Percentiles rank a stretch among this genome's conserved stretches.
These are phyloP conservation scores for Psylliodes chrysocephalus DNA, from an alignment of 2,888 invertebrate species.

Conservation along the genomic window DNA sequence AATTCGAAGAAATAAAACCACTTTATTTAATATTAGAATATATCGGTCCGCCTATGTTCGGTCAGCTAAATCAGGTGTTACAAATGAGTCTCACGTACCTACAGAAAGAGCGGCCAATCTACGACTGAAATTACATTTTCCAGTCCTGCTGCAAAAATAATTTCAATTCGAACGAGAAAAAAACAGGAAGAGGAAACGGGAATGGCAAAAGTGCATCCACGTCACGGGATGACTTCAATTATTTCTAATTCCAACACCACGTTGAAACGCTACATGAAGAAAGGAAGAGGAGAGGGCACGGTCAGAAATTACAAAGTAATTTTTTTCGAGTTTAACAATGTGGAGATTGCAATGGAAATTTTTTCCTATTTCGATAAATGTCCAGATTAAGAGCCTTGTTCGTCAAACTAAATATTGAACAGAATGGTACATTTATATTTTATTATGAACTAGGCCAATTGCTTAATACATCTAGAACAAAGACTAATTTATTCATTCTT, in stretches of 20 bases:
- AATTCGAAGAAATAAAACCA: no score
- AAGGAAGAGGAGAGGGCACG: background rate
- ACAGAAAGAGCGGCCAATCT: slow-evolving; percentile 42
- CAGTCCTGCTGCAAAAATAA: slow-evolving; percentile 42
- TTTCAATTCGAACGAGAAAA: slow-evolving; percentile 37
- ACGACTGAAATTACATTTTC: slow-evolving; percentile 44
- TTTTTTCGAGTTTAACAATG: slow-evolving; percentile 2
- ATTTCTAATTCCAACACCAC: slow-evolving; percentile 21
- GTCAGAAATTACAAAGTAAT: background rate
- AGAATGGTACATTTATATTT: no score
- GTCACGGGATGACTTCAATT: slow-evolving; percentile 31
- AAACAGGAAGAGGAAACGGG: background rate
- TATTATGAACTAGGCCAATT: no score
- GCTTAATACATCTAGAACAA: no score
- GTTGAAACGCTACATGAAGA: background rate
- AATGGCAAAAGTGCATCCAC: slow-evolving; percentile 17
- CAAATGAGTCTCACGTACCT: slow-evolving; percentile 47
- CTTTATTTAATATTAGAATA: background rate
- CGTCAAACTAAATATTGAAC: no score
- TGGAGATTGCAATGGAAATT: background rate
- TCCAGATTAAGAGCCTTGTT: no score
- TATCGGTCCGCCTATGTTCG: slow-evolving; percentile 7
- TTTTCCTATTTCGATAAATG: background rate
- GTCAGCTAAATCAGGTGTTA: slow-evolving; percentile 41
- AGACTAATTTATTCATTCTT: no score